Percentiles rank a stretch among this genome's conserved stretches.
These are phyloP conservation scores for Proctacanthus coquilletti DNA, from an alignment of 1,140 invertebrate genomes.

Conservation along the genomic window DNA sequence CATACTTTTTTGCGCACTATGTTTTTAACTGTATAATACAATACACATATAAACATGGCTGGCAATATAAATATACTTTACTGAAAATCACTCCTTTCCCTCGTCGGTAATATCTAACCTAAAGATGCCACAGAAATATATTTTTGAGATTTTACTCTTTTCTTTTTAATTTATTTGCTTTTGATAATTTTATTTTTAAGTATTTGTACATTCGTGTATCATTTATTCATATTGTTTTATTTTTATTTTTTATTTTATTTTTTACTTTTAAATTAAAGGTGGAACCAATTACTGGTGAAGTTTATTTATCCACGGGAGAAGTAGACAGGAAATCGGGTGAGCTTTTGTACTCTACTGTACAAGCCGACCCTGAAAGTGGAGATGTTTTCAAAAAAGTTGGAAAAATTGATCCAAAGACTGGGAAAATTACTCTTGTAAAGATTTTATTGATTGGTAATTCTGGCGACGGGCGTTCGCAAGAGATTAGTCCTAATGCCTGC, in stretches of 20 bases:
- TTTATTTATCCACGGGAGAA: slow-evolving; percentile 42
- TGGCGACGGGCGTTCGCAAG: slow-evolving; percentile 45
- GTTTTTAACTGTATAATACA: no score
- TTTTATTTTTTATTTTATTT: slow-evolving; percentile 47
- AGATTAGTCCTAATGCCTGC: slow-evolving; percentile 44
- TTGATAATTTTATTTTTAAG: no score
- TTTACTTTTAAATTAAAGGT: slow-evolving; percentile 54
- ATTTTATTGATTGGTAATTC: slow-evolving; percentile 46
- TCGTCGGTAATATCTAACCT: slow-evolving; percentile 41
- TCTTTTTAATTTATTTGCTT: no score
- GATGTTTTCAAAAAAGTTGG: slow-evolving; percentile 48
- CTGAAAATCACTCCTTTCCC: slow-evolving; percentile 40
- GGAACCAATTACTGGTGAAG: slow-evolving; percentile 50
- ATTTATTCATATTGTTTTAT: no score
- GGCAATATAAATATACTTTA: no score
- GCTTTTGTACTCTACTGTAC: slow-evolving; percentile 46
- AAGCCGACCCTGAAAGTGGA: slow-evolving; percentile 46
- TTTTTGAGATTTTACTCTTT: no score
- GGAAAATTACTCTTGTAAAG: slow-evolving; percentile 43
- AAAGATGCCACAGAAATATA: no score
- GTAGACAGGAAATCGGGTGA: slow-evolving; percentile 39
- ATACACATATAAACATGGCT: no score
- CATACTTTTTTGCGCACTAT: no score
- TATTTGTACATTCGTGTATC: no score
- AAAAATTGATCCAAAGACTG: slow-evolving; percentile 44